Conservation (phyloP, 2,888 invertebrate species). For the Polyommatus iphigenia region DNA sequence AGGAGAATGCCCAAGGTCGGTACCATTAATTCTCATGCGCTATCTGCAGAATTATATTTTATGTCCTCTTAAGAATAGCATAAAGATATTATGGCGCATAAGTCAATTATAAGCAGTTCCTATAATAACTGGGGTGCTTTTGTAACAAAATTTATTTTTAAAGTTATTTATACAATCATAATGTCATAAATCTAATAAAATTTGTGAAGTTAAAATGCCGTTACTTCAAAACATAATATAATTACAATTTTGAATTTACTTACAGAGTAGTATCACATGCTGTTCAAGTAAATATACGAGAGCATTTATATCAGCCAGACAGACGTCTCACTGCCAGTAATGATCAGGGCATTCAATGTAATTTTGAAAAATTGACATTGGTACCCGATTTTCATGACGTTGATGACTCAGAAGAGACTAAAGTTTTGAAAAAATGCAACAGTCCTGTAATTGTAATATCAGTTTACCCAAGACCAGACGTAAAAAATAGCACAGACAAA, state of each 20-base stretch:
- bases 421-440: conserved; percentile 44
- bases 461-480: conserved; percentile 59
- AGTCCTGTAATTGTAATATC: conserved; percentile 69
- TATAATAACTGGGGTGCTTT: too few species aligned
- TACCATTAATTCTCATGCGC: too few species aligned
- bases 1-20: too few species aligned
- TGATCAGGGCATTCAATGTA: conserved; percentile 53
- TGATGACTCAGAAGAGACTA: conserved; percentile 38
- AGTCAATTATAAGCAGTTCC: too few species aligned
- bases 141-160: too few species aligned
- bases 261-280: conserved; percentile 53
- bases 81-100: too few species aligned
- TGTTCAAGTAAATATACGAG: conserved; percentile 57
- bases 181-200: too few species aligned
- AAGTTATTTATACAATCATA: too few species aligned
- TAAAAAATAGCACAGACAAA: conserved; percentile 37
- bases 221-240: not conserved
- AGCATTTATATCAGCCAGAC: conserved; percentile 36
- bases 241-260: not conserved
- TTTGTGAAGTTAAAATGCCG: too few species aligned
- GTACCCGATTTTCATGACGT: conserved; percentile 37
- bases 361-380: conserved; percentile 41
- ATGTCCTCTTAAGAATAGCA: too few species aligned
- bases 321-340: conserved; percentile 36
- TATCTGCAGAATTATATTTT: too few species aligned